Percentiles rank a stretch among this genome's conserved stretches.
Conservation (phyloP, 2,113 vertebrate genomes). For the Cynocephalus volans region DNA sequence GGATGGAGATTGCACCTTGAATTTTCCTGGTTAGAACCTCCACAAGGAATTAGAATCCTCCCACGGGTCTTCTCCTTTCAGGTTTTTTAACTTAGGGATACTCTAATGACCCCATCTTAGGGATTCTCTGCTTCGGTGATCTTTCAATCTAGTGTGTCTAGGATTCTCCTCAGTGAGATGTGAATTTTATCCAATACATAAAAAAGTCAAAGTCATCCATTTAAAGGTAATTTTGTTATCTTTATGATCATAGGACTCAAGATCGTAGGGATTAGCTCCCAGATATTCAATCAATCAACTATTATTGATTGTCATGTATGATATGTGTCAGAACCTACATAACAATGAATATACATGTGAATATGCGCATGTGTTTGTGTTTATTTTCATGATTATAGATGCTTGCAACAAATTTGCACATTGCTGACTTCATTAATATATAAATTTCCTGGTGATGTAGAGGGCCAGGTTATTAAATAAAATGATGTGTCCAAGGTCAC, state of each 20-base stretch:
- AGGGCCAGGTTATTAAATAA: background rate
- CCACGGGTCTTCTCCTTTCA: background rate
- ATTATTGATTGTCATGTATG: background rate
- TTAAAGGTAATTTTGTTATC: slow-evolving; percentile 44
- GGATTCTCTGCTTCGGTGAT: background rate
- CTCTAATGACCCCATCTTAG: background rate
- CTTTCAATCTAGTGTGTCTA: background rate
- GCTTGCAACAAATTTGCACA: background rate
- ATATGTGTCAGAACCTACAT: background rate
- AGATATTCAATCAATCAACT: background rate
- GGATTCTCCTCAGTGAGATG: background rate
- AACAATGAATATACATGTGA: background rate
- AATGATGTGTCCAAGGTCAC: background rate
- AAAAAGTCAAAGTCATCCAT: background rate
- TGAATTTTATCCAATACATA: background rate
- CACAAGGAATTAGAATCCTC: background rate
- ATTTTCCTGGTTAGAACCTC: background rate
- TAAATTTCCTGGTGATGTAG: background rate
- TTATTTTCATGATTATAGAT: slow-evolving; percentile 44
- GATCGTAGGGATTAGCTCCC: background rate
- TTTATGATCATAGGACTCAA: background rate
- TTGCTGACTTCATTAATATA: background rate
- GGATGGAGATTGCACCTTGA: background rate
- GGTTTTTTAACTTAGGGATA: background rate
- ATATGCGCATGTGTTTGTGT: background rate